Evolutionary conservation across 2,888 invertebrate species (phyloP).

Genomic region (Arge pagana): DNA sequence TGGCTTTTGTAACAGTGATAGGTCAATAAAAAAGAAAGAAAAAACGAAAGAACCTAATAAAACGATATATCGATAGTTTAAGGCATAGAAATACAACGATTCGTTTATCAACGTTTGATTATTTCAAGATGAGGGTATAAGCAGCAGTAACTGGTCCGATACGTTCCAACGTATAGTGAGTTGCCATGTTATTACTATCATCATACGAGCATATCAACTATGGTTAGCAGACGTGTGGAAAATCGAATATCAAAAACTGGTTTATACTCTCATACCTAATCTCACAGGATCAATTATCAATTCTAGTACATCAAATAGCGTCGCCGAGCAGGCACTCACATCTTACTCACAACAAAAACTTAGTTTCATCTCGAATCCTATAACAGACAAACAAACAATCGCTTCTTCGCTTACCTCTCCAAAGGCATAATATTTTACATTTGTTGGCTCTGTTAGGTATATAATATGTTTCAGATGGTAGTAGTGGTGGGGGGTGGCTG

Average conservation of each 20-base stretch:
- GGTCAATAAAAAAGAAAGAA: no score
- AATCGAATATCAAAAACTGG: conserved; percentile 1
- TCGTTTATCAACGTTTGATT: no score
- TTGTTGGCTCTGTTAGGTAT: conserved; percentile 37
- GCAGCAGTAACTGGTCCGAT: conserved; percentile 13
- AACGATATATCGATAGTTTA: no score
- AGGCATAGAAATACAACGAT: no score
- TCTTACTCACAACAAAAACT: conserved; percentile 53
- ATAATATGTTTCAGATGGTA: conserved; percentile 30
- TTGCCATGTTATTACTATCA: conserved; percentile 3
- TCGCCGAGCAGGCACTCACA: conserved; percentile 54
- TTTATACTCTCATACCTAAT: conserved; percentile 11
- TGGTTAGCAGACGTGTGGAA: conserved; percentile 8
- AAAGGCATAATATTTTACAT: conserved; percentile 53
- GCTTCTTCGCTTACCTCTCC: conserved; percentile 52
- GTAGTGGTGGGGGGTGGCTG: conserved; percentile 37
- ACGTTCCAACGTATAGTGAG: not conserved
- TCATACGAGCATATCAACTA: conserved; percentile 10
- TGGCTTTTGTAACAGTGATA: no score
- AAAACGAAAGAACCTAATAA: no score
- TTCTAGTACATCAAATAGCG: conserved; percentile 51
- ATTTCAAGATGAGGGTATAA: no score
- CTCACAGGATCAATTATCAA: conserved; percentile 30
- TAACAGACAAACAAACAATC: conserved; percentile 55
- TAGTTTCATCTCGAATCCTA: conserved; percentile 50